Base-by-base conservation (phyloP, 2,113 vertebrate genomes). In the Puffinus mauretanicus region DNA sequence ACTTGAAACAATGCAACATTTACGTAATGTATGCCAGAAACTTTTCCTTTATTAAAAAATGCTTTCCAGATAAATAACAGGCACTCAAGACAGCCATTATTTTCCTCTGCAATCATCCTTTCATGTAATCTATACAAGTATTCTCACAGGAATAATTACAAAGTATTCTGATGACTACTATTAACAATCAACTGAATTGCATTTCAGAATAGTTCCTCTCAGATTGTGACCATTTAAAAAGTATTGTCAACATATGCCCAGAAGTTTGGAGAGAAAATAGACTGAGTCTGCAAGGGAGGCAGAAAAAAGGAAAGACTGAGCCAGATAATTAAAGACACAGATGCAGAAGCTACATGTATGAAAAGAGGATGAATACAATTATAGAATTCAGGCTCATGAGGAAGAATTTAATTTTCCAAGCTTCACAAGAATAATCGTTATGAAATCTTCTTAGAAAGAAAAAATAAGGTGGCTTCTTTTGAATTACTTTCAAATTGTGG, bases 71-170 rank as follows among this genome's bases (percentile, higher is more conserved):
- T 96, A 97, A 97, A 96, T 95, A 97, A 88, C 82, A 93, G 52
- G 84, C 64, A 90, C 93, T 96, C 95, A 97, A 97, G 96, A 95
- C 89, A 97, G 78, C 82, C 91, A 70, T 96, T 97, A 91, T 97
- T 96, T 97, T 95, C 91, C 95, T 91, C 96, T 97, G 95, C 96
- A 97, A 96, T 97, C 96, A 97, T 97, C 93, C 91, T 94, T 96
- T 97, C 95, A 96, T 94, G 84, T 93, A 97, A 97, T 97, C 95
- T 96, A 91, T 77, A 93, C 95, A 97, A 96, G 89, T 95, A 96
- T 95, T 96, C 95, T 97, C 84, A 38, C 75, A 90, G 70, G 94
- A 97, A 95, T 96, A 97, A 97, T 97, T 97, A 91, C 94, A 78
- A 97, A 95, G 93, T 93, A 86, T 96, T 94, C 84, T 97, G 97